Percentiles rank a stretch among this genome's conserved stretches.
Conservation (phyloP, 2,888 invertebrate species). For the Leptinotarsa haldemani region DNA sequence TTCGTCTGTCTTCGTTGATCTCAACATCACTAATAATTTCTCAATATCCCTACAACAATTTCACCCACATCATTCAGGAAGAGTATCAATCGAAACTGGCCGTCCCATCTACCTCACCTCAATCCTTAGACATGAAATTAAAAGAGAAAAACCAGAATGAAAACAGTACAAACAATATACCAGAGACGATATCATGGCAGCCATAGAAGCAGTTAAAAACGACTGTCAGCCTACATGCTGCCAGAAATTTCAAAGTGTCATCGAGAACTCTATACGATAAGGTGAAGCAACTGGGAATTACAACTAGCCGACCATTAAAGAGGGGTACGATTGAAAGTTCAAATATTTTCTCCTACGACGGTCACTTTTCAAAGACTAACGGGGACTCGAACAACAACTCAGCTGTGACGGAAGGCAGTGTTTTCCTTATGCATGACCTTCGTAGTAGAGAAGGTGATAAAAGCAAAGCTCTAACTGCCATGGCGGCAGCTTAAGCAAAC, state of each 20-base stretch:
- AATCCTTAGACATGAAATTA: slow-evolving; percentile 72
- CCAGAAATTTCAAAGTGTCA: slow-evolving; percentile 87
- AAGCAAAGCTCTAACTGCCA: slow-evolving; percentile 76
- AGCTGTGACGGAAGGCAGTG: slow-evolving; percentile 74
- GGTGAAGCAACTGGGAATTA: slow-evolving; percentile 89
- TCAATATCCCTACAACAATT: slow-evolving; percentile 81
- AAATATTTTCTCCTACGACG: slow-evolving; percentile 75
- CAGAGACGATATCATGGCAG: slow-evolving; percentile 85
- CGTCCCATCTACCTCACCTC: slow-evolving; percentile 71
- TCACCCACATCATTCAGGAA: slow-evolving; percentile 76
- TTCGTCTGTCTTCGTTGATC: too few relatives aligned
- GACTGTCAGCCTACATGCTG: slow-evolving; percentile 92
- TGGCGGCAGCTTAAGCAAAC: slow-evolving; percentile 74
- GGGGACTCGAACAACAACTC: slow-evolving; percentile 61
- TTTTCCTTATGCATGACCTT: slow-evolving; percentile 76
- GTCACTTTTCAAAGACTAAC: slow-evolving; percentile 61
- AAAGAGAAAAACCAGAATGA: slow-evolving; percentile 86
- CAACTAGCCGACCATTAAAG: slow-evolving; percentile 83
- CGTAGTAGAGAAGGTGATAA: slow-evolving; percentile 67
- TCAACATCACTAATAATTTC: not conserved
- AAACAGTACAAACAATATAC: slow-evolving; percentile 94
- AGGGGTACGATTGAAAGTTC: slow-evolving; percentile 68
- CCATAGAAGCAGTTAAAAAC: slow-evolving; percentile 86
- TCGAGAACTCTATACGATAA: slow-evolving; percentile 93
- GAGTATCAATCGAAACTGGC: slow-evolving; percentile 68